These are phyloP conservation scores for Chromobotia macracanthus DNA, from an alignment of 2,797 vertebrate species.

Conservation along the genomic window DNA sequence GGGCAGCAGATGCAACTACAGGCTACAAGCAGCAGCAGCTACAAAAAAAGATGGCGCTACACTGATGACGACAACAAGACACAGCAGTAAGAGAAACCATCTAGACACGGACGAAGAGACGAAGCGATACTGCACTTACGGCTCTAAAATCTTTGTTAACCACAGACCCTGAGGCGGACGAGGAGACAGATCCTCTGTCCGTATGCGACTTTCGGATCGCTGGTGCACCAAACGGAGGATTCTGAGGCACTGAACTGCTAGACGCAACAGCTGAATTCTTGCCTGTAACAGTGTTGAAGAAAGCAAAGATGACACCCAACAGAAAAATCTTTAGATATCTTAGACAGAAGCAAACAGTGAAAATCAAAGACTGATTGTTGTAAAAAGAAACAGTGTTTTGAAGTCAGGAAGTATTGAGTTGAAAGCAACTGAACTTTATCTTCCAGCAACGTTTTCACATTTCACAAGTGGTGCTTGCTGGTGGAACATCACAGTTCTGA, in stretches of 20 bases:
- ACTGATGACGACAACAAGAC: background rate
- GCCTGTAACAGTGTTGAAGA: conserved; percentile 52
- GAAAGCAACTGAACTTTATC: background rate
- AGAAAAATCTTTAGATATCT: conserved; percentile 6
- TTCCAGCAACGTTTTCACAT: background rate
- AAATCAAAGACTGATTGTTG: background rate
- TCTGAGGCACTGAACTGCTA: conserved; percentile 28
- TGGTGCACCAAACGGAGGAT: conserved; percentile 5
- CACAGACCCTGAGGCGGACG: conserved; percentile 24
- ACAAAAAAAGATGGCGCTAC: background rate
- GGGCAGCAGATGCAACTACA: background rate
- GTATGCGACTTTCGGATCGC: background rate
- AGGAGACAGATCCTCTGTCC: conserved; percentile 31
- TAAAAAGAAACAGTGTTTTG: background rate
- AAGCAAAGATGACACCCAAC: conserved; percentile 36
- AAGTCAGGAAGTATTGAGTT: background rate
- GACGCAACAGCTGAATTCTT: conserved; percentile 19
- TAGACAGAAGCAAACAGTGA: background rate
- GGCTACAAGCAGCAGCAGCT: background rate
- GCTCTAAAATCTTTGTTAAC: conserved; percentile 45
- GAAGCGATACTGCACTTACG: conserved; percentile 47
- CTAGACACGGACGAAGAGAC: conserved; percentile 14
- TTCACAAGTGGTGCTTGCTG: no score
- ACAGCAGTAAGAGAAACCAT: conserved; percentile 27
- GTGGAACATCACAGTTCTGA: no score